Percentiles rank a stretch among this genome's conserved stretches.
Evolutionary conservation across 2,797 vertebrate genomes (phyloP).

Genomic region (Chelon auratus): DNA sequence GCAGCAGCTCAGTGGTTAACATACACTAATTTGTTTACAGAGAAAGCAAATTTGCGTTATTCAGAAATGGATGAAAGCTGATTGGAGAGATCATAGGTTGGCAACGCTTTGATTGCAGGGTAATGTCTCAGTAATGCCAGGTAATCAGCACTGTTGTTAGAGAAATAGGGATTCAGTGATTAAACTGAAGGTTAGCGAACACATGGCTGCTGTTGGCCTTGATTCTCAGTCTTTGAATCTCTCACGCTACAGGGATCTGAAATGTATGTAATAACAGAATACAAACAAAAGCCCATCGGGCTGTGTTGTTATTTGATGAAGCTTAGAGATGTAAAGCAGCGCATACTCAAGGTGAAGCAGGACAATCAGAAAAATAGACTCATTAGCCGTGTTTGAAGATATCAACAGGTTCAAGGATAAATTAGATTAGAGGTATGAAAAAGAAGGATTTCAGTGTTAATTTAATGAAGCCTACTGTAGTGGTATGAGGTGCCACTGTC

Average conservation of each 20-base stretch:
- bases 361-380: background rate
- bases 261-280: conserved; percentile 2
- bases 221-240: background rate
- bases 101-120: conserved; percentile 50
- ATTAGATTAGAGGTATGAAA: background rate
- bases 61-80: conserved; percentile 48
- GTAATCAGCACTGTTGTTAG: conserved; percentile 53
- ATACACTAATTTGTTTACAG: conserved; percentile 41
- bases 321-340: background rate
- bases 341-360: background rate
- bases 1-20: conserved; percentile 27
- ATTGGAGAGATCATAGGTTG: conserved; percentile 50
- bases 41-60: conserved; percentile 53
- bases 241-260: conserved; percentile 1
- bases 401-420: background rate
- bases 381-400: background rate
- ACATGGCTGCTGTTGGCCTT: background rate
- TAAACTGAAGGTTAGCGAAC: conserved; percentile 44
- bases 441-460: background rate
- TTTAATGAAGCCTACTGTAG: background rate
- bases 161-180: conserved; percentile 39
- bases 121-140: conserved; percentile 20
- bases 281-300: background rate
- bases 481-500: no score
- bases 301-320: conserved; percentile 4